These are phyloP conservation scores for Erythrolamprus reginae DNA, from an alignment of 2,113 vertebrate species.

Conservation along the genomic window DNA sequence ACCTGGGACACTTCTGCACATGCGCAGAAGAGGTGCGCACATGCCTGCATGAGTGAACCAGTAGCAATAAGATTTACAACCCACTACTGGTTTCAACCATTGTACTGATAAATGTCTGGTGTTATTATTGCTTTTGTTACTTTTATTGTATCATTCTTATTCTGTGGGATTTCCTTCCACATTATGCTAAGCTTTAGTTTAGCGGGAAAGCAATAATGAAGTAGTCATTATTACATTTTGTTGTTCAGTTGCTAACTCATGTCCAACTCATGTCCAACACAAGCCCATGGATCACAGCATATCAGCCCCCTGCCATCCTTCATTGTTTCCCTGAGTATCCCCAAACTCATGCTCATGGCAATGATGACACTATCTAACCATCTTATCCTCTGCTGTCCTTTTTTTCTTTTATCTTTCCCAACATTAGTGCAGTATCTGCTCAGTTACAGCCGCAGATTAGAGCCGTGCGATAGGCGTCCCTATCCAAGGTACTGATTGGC, in stretches of 20 bases:
- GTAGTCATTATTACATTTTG: background rate
- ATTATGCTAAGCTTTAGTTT: background rate
- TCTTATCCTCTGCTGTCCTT: background rate
- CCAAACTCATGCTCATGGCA: background rate
- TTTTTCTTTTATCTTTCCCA: background rate
- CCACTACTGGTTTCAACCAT: background rate
- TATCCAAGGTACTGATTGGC: no score
- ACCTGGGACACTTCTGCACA: no score
- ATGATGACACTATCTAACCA: background rate
- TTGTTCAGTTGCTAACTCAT: background rate
- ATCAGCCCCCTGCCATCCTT: background rate
- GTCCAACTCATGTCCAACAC: no score
- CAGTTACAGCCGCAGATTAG: no score
- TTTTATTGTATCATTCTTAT: background rate
- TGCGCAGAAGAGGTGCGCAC: no score
- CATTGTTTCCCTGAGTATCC: background rate
- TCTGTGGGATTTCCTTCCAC: background rate
- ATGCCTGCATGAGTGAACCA: no score
- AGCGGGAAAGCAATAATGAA: background rate
- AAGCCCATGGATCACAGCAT: background rate
- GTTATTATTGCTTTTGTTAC: background rate
- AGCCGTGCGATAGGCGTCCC: no score
- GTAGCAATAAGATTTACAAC: no score
- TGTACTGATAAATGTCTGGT: background rate
- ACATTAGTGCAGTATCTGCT: no score